These are phyloP conservation scores for Morus bassanus DNA, from an alignment of 2,797 vertebrate species.

Conservation along the genomic window DNA sequence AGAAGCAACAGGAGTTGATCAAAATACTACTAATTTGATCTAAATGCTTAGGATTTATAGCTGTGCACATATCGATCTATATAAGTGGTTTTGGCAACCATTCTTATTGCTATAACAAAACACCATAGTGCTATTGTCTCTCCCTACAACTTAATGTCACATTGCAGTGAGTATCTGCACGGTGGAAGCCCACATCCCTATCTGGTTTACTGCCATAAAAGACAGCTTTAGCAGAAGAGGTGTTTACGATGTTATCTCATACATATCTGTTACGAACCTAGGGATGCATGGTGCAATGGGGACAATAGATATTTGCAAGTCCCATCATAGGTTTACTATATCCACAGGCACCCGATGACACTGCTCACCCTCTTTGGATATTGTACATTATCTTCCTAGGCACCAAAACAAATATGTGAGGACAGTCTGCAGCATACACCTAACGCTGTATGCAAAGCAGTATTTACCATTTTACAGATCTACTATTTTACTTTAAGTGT, in stretches of 20 bases:
- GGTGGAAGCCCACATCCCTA: not conserved
- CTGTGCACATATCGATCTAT: not conserved
- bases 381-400: not conserved
- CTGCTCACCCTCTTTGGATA: not conserved
- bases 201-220: not conserved
- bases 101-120: not conserved
- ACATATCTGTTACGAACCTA: not conserved
- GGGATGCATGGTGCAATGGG: not conserved
- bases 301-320: not conserved
- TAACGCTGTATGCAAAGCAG: not conserved
- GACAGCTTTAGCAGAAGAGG: not conserved
- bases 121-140: not conserved
- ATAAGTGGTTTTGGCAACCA: conserved; percentile 17
- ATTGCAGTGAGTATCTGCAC: not conserved
- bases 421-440: not conserved
- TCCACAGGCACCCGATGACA: not conserved
- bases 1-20: not conserved
- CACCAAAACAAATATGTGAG: not conserved
- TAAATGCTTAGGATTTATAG: conserved; percentile 19
- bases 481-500: not conserved
- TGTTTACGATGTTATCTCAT: not conserved
- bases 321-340: not conserved
- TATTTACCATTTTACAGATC: not conserved
- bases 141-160: not conserved
- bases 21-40: not conserved